These are phyloP conservation scores for Andinoacara biseriatus DNA, from an alignment of 2,113 vertebrate species.

Conservation along the genomic window DNA sequence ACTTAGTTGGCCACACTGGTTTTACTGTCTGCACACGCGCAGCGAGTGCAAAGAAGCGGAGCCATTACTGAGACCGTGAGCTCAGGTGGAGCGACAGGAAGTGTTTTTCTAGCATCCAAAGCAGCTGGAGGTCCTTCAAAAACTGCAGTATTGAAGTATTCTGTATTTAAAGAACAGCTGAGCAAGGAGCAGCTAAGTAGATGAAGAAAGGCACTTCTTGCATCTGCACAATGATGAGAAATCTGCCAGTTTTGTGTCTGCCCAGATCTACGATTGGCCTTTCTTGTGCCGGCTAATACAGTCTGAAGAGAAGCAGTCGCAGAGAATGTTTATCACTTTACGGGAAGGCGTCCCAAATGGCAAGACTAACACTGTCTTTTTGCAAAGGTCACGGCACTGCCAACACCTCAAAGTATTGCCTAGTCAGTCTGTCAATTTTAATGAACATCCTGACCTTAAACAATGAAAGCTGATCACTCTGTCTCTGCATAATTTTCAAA, in stretches of 20 bases:
- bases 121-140: no score
- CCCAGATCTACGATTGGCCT: background rate
- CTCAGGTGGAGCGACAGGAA: no score
- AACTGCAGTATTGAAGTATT: no score
- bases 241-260: slow-evolving; percentile 2
- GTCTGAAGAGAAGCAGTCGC: slow-evolving; percentile 45
- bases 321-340: slow-evolving; percentile 62
- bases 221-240: background rate
- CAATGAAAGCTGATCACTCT: slow-evolving; percentile 72
- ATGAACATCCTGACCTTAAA: slow-evolving; percentile 83
- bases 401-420: slow-evolving; percentile 62
- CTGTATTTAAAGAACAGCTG: background rate
- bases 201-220: background rate
- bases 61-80: no score
- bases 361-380: slow-evolving; percentile 69
- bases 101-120: no score
- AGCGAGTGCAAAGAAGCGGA: no score
- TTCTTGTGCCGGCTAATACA: slow-evolving; percentile 49
- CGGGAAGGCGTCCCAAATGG: slow-evolving; percentile 54
- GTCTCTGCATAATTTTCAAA: slow-evolving; percentile 64
- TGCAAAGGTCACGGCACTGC: slow-evolving; percentile 75
- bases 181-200: no score
- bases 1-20: no score
- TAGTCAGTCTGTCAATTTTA: slow-evolving; percentile 76
- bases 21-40: no score